Conservation (phyloP, 1,140 invertebrate genomes). For the Xylocopa sonorina region DNA sequence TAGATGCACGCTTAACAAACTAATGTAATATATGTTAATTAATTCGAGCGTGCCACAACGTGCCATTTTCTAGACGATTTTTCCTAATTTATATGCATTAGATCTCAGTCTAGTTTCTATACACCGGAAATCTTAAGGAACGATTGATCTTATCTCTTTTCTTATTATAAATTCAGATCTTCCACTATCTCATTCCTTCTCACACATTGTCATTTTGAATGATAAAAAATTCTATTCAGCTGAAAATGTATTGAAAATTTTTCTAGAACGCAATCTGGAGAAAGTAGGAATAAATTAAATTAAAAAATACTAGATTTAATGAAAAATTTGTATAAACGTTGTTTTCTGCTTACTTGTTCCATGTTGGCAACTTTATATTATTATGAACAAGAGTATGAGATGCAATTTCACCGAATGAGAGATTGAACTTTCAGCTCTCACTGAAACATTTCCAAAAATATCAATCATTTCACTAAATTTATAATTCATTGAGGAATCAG, state of each 20-base stretch:
- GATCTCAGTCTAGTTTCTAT: conserved; percentile 32
- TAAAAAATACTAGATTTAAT: not conserved
- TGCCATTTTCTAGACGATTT: conserved; percentile 10
- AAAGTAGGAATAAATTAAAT: not conserved
- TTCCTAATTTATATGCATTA: conserved; percentile 26
- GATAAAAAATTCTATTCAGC: not conserved
- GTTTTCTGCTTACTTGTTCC: no score
- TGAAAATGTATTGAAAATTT: not conserved
- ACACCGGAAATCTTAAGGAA: conserved; percentile 10
- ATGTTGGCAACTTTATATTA: conserved; percentile 3
- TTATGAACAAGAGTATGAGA: not conserved
- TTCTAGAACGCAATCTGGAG: not conserved
- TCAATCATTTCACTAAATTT: no score
- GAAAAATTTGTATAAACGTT: no score
- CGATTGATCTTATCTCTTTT: not conserved
- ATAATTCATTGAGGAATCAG: no score
- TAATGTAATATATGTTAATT: no score
- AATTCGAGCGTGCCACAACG: conserved; percentile 4
- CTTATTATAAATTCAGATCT: not conserved
- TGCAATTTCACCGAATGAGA: not conserved
- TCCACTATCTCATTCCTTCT: no score
- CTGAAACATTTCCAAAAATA: no score
- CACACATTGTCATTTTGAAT: not conserved
- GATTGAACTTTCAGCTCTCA: no score
- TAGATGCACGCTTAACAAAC: not conserved